These are phyloP conservation scores for Drosophila kanapiae DNA, from an alignment of 1,140 invertebrate genomes.

Conservation along the genomic window DNA sequence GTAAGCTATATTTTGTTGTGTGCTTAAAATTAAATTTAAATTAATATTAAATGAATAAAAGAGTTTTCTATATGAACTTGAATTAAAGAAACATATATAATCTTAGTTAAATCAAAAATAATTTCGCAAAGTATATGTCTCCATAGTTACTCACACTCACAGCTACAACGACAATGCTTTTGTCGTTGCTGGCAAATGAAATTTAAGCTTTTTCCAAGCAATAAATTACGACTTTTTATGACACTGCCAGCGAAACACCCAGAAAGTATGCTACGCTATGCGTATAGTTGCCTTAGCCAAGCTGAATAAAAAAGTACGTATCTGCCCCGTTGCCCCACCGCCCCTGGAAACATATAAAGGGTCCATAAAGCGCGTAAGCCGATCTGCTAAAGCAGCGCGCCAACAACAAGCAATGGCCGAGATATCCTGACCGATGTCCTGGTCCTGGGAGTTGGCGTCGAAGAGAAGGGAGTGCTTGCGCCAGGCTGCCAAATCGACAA, in stretches of 20 bases:
- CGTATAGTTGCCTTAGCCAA: slow-evolving; percentile 67
- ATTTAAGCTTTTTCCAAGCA: slow-evolving; percentile 84
- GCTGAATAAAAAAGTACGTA: slow-evolving; percentile 30
- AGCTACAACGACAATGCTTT: slow-evolving; percentile 58
- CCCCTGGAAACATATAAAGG: slow-evolving; percentile 42
- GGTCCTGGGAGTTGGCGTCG: slow-evolving; percentile 4
- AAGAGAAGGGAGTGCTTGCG: slow-evolving; percentile 17
- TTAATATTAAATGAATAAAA: too few relatives aligned
- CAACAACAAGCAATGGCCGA: slow-evolving; percentile 29
- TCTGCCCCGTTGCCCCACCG: slow-evolving; percentile 12
- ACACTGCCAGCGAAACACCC: slow-evolving; percentile 65
- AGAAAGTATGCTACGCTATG: slow-evolving; percentile 41
- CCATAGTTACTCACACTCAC: slow-evolving; percentile 59
- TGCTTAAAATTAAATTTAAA: not conserved
- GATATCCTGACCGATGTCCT: slow-evolving; percentile 56
- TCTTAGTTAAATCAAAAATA: not conserved
- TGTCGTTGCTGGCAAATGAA: slow-evolving; percentile 81
- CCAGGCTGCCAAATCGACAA: slow-evolving; percentile 44
- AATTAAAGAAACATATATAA: too few relatives aligned
- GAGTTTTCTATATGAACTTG: not conserved
- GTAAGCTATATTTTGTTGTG: too few relatives aligned
- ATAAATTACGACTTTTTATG: slow-evolving; percentile 84
- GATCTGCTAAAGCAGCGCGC: slow-evolving; percentile 67
- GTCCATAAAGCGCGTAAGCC: slow-evolving; percentile 79
- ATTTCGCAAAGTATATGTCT: slow-evolving; percentile 19